Conservation (phyloP, 2,888 invertebrate genomes). For the Germaria angustata region DNA sequence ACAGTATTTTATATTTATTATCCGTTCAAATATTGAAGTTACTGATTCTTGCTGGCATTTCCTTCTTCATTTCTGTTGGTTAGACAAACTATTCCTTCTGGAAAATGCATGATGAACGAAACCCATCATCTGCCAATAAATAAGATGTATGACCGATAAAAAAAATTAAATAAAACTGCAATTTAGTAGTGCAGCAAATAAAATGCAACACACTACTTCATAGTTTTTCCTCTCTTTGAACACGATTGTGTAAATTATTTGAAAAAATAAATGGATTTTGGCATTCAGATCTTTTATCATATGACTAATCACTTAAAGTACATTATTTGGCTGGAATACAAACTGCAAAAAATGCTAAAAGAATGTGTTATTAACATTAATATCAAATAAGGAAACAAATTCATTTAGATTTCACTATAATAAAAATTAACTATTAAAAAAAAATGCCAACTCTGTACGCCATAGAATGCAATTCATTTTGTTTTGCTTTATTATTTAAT, state of each 20-base stretch:
- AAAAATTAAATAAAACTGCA: not conserved
- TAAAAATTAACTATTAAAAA: conserved; percentile 1
- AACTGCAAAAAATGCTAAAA: not conserved
- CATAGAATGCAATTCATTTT: not conserved
- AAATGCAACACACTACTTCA: not conserved
- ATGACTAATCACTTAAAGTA: conserved; percentile 34
- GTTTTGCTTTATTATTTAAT: not conserved
- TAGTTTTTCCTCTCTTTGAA: not conserved
- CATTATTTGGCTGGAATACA: not conserved
- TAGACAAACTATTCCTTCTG: conserved; percentile 10
- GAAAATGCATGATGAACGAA: conserved; percentile 30
- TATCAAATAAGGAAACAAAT: conserved; percentile 41
- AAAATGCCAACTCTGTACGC: not conserved
- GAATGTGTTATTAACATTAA: conserved; percentile 27
- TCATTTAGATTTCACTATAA: not conserved
- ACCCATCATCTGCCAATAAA: conserved; percentile 50
- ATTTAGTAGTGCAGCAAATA: not conserved
- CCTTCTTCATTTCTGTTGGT: not conserved
- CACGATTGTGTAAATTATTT: conserved; percentile 33
- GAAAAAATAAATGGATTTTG: conserved; percentile 14
- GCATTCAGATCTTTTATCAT: conserved; percentile 41
- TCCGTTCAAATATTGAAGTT: conserved; percentile 21
- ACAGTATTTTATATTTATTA: conserved; percentile 33
- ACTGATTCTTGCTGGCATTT: conserved; percentile 25
- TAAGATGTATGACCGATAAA: conserved; percentile 29